Evolutionary conservation across 2,888 invertebrate species (phyloP), one percentile per base, ranked within the genome.

Genomic region (Tenthredo amoena): DNA sequence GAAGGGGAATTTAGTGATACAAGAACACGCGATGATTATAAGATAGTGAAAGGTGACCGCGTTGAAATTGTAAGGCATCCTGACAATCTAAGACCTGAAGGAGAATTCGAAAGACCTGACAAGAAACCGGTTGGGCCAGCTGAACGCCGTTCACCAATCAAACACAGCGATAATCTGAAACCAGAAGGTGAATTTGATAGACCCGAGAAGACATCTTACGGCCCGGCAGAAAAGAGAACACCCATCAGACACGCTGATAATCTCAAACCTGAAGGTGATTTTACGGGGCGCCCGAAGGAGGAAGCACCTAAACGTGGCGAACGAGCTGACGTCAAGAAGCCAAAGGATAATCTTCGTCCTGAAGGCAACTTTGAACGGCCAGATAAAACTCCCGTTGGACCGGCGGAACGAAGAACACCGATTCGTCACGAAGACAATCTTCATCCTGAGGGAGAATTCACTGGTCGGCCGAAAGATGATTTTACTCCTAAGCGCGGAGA

Each of bases 1-100:
- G 96, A 96, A 91, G 96, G 96, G 7, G 94, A 94, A 89, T 95
- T 96, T 92, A 95, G 94, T 87, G 95, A 95, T 87, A 91, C 91
- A 12, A 93, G 95, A 87, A 94, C 95, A 2, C 95, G 95, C 21
- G 95, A 95, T 88, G 95, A 95, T 10, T 95, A 94, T 87, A 94
- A 94, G 65, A 91, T 95, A 15, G 94, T 95, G 1, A 95, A 94
- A 89, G 95, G 95, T 3, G 95, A 95, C 91, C 94, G 95, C 87
- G 94, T 95, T 0, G 94, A 95, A 0, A 87, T 92, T 0, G 90
- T 92, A 1, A 94, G 94, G 21, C 94, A 95, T 87, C 94, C 94
- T 90, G 95, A 95, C 88, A 95, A 95, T 88, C 91, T 96, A 10
- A 90, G 88, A 86, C 88, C 94, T 0, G 93, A 94, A 87, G 94